Evolutionary conservation across 2,888 invertebrate genomes (phyloP), one percentile per base, ranked within the genome.

Genomic region (Plemyria rubiginata): DNA sequence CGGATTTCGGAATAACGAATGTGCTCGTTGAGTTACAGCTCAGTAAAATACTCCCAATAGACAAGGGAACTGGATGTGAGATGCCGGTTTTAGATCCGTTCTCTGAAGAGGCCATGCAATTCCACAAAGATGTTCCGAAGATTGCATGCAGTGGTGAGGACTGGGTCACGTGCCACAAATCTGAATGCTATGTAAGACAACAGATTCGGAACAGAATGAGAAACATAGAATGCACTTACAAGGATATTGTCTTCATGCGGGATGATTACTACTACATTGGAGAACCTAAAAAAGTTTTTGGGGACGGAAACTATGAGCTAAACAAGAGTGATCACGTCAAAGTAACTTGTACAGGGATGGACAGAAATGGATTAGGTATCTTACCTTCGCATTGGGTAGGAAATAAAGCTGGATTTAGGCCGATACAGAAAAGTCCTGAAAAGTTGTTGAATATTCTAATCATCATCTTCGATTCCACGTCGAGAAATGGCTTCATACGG

Each of bases 401-500:
- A 9, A 46, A 58, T 22, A 51, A 4, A 22, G 58, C 52, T 45
- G 58, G 58, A 12, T 52, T 53, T 13, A 53, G 53, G 13, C 53
- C 29, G n/a, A 2, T 53, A 29, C 41, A 13, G 5, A 22, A 29
- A 29, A 13, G n/a, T 29, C 13, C 43, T 9, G 54, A 54, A 54
- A 45, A 38, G 66, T 73, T 80, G 66, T 73, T 81, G 50, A 97
- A 97, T 80, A 95, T 98, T 0, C 84, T 98, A 0, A 96, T 98
- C 92, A 94, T 97, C 66, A 97, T 97, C 0, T 96, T 97, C 73
- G 98, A 99, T 86, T 98, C 98, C 0, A 84, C 98, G 0, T 97
- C 98, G 0, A 94, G 96, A 52, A 96, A 97, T 85, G 95, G 96
- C 1, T 97, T 96, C 75, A 95, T 96, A 51, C 92, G 98, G 36